phyloP scores from a whole-genome alignment of 2,888 invertebrate genomes.

The Oegoconia quadripuncta region DNA sequence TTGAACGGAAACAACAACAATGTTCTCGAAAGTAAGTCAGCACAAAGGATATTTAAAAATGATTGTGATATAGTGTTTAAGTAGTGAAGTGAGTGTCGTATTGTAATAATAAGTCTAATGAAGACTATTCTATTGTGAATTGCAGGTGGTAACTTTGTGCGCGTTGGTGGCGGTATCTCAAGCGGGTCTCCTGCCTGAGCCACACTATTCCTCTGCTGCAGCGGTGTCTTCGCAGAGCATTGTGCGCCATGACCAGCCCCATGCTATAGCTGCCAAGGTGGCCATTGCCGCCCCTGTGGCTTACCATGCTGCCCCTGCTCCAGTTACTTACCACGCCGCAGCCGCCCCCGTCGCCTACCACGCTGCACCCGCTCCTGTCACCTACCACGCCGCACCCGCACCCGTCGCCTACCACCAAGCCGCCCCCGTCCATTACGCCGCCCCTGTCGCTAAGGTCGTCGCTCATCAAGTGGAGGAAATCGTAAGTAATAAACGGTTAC shows the following conservation, averaged over 20 bases:
- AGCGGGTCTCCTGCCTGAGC: slow-evolving; percentile 34
- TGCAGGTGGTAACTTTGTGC: slow-evolving; percentile 35
- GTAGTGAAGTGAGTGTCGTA: no score
- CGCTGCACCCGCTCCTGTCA: slow-evolving; percentile 35
- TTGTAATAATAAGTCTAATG: no score
- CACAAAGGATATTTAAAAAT: neutral
- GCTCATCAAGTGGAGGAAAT: slow-evolving; percentile 14
- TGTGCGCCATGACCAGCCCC: slow-evolving; percentile 50
- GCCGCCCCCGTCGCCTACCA: slow-evolving; percentile 50
- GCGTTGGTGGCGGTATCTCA: slow-evolving; percentile 32
- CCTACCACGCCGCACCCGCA: slow-evolving; percentile 11
- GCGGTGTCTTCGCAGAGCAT: slow-evolving; percentile 56
- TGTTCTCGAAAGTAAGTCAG: slow-evolving; percentile 44
- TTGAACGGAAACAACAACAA: slow-evolving; percentile 27
- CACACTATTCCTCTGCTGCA: slow-evolving; percentile 48
- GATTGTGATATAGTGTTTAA: no score
- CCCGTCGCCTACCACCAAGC: slow-evolving; percentile 8
- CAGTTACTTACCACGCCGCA: slow-evolving; percentile 18
- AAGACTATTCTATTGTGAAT: no score
- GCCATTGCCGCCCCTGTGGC: slow-evolving; percentile 27
- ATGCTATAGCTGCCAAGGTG: slow-evolving; percentile 29
- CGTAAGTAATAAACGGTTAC: no score
- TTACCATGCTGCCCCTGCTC: slow-evolving; percentile 18
- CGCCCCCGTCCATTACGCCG: neutral
- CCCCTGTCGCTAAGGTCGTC: slow-evolving; percentile 14